phyloP scores from a whole-genome alignment of 1,140 invertebrate genomes.

The Drosophila kepulauana region DNA sequence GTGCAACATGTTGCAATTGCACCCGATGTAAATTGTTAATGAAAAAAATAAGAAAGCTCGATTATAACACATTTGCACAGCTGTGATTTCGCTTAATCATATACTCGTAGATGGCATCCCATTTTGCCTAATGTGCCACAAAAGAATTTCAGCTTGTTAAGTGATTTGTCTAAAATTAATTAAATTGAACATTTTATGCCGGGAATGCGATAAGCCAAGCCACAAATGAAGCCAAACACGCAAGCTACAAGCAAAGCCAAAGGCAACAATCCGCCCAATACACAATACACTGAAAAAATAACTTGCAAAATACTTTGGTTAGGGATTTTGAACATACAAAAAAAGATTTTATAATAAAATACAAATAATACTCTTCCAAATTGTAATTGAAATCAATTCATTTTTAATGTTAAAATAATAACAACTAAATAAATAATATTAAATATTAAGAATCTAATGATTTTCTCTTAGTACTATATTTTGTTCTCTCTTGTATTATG shows the following conservation, averaged over 20 bases:
- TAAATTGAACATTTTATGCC: constrained; percentile 53
- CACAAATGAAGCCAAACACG: constrained; percentile 45
- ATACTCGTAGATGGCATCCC: background rate
- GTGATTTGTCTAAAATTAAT: constrained; percentile 63
- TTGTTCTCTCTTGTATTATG: too few species aligned
- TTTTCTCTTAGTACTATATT: too few species aligned
- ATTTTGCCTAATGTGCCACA: constrained; percentile 26
- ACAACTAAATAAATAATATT: too few species aligned
- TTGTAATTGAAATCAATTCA: too few species aligned
- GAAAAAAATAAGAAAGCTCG: background rate
- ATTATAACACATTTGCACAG: background rate
- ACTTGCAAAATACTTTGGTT: too few species aligned
- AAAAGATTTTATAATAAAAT: background rate
- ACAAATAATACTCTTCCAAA: too few species aligned
- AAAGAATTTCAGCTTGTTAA: constrained; percentile 48
- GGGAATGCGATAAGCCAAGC: constrained; percentile 40
- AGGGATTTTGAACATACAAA: background rate
- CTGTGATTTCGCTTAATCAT: background rate
- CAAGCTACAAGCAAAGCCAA: constrained; percentile 24
- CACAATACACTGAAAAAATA: constrained; percentile 8
- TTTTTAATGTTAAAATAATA: too few species aligned
- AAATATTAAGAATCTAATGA: too few species aligned
- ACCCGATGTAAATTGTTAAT: background rate
- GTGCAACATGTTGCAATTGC: constrained; percentile 46
- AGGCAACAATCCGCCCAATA: background rate